phyloP scores from a whole-genome alignment of 2,888 invertebrate species.

The Cinara cedri region DNA sequence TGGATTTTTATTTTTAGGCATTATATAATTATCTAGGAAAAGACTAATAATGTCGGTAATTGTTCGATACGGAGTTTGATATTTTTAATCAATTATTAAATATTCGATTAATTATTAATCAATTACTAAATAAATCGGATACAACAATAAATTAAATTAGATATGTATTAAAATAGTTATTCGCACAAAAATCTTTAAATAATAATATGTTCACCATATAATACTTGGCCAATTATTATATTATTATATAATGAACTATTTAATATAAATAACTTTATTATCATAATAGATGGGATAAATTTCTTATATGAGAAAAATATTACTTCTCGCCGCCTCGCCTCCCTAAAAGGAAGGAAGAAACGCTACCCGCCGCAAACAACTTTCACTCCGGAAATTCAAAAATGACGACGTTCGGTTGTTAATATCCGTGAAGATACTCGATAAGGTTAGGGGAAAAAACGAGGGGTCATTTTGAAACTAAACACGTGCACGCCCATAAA shows the following conservation, averaged over 20 bases:
- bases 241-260: background rate
- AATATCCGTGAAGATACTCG: constrained; percentile 2
- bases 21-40: too few species aligned
- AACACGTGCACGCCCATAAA: background rate
- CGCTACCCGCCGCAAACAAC: constrained; percentile 5
- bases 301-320: background rate
- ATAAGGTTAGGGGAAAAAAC: constrained; percentile 7
- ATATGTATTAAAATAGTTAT: background rate
- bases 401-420: constrained; percentile 7
- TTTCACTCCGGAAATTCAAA: constrained; percentile 30
- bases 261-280: background rate
- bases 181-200: background rate
- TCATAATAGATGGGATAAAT: constrained; percentile 14
- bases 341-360: constrained; percentile 43
- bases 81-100: background rate
- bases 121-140: background rate
- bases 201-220: background rate
- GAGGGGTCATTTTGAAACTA: constrained; percentile 10
- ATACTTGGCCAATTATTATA: background rate
- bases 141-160: background rate
- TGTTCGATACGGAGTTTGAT: background rate
- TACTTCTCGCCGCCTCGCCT: background rate
- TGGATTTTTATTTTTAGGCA: background rate
- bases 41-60: too few species aligned
- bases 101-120: background rate